These are phyloP conservation scores for Megaceryle torquata DNA, from an alignment of 2,113 vertebrate genomes.

Conservation along the genomic window DNA sequence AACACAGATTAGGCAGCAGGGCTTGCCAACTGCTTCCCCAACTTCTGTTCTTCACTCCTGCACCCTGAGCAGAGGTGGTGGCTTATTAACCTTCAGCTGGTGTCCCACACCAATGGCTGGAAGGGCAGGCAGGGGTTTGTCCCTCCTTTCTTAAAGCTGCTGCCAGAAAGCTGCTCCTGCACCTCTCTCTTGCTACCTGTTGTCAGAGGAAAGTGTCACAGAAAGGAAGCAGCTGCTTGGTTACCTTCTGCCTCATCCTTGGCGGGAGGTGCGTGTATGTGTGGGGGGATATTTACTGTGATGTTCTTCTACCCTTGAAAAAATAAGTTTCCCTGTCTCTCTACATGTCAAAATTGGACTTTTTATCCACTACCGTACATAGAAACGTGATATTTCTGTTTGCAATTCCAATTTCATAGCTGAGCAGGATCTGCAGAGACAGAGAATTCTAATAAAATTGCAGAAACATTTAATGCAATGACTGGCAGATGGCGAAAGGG, in stretches of 20 bases:
- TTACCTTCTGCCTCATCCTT: neutral
- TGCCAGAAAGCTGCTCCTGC: neutral
- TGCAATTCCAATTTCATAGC: constrained; percentile 85
- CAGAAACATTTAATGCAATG: constrained; percentile 77
- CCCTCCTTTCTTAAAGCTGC: neutral
- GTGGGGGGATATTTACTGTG: neutral
- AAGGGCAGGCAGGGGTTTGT: neutral
- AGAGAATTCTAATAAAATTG: constrained; percentile 79
- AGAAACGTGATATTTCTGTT: constrained; percentile 81
- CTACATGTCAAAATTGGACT: constrained; percentile 63
- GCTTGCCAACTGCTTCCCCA: neutral
- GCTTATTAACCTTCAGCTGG: neutral
- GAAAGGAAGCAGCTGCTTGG: neutral
- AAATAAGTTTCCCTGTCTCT: constrained; percentile 15
- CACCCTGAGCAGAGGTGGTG: neutral
- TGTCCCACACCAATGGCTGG: neutral
- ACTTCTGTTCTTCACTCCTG: neutral
- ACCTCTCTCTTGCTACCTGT: neutral
- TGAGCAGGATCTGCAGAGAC: constrained; percentile 77
- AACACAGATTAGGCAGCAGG: neutral
- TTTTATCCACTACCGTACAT: constrained; percentile 69
- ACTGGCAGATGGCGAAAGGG: constrained; percentile 76
- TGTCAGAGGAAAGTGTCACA: neutral
- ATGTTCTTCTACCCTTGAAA: neutral
- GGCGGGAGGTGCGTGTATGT: no score